Evolutionary conservation across 1,140 invertebrate species (phyloP), one percentile per base, ranked within the genome.

Genomic region (Drosophila busckii): DNA sequence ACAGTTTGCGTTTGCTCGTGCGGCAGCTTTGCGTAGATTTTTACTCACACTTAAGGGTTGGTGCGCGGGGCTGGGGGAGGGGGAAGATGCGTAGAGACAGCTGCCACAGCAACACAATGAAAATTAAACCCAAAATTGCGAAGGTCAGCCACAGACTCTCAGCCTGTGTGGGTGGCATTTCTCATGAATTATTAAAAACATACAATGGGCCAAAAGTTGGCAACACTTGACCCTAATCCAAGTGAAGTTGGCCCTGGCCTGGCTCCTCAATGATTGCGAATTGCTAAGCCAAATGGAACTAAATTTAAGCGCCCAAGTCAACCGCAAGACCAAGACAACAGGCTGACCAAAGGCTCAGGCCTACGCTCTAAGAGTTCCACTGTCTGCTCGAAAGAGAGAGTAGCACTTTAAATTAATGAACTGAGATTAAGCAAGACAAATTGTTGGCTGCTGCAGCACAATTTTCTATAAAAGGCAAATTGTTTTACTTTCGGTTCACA

Each of bases 321-420:
- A 50, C 69, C 70, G 22, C 70, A 73, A 52, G 20, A 34, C 49
- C 63, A 42, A 68, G 29, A 7, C 6, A 13, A 16, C 6, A n/a
- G 2, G 29, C 13, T n/a, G 13, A 16, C 35, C 44, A 62, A 23
- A 26, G 17, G 22, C 13, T 15, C 32, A 50, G 22, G 45, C 17
- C 12, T 7, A 46, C 41, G 26, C 40, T 25, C 56, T 48, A 25
- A 34, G 42, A 44, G 9, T 34, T 45, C 8, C 10, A 9, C 16
- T 13, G 10, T 7, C 19, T 13, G 13, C 34, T 56, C 28, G 58
- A 46, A n/a, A n/a, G n/a, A n/a, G n/a, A n/a, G n/a, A 82, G 75
- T 82, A 75, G 70, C 76, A 80, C 75, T 80, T 80, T 80, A 80
- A 80, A 80, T 80, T 80, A 80, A 80, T 80, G 75, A 80, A 80